Evolutionary conservation across 2,888 invertebrate species (phyloP), one percentile per base, ranked within the genome.

Genomic region (Iphiclides podalirius): DNA sequence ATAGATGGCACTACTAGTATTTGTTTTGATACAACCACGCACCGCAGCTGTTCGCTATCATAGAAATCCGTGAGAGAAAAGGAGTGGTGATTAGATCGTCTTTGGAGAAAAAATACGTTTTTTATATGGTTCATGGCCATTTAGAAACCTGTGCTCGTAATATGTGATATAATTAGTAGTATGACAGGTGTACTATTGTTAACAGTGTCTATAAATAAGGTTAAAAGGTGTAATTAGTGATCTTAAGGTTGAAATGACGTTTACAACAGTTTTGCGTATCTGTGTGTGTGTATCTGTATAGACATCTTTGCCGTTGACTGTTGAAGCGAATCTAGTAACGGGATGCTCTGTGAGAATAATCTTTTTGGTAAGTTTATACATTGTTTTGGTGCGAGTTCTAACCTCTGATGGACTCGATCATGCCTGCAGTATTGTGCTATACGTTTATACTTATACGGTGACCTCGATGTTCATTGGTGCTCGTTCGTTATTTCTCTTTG

Each of bases 81-180:
- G 88, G 88, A 88, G 87, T 88, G 88, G 88, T 88, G 87, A 86
- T 83, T 86, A 85, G 76, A 74, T 69, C 76, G 86, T 79, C 75
- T 85, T 84, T 76, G 74, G 67, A 69, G 71, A 80, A 82, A 82
- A 79, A 75, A 67, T 72, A 76, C 66, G 81, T 74, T 81, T 86
- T 85, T 81, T 80, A 76, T 74, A 85, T 85, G 75, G 81, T 81
- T 78, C 66, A 65, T 64, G 75, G 69, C 62, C 71, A 63, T 66
- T 66, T 70, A 67, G 60, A 62, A 63, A 52, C 62, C 61, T 74
- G 74, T 75, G 74, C 63, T 68, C 64, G 64, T 67, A 62, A 66
- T 63, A 72, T 75, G 71, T 79, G 67, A 59, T 66, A 70, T 64
- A 69, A 71, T 59, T 67, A 73, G 73, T 79, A 56, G 67, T 74